Conservation (phyloP, 2,888 invertebrate genomes). For the Perizoma flavofasciatum region DNA sequence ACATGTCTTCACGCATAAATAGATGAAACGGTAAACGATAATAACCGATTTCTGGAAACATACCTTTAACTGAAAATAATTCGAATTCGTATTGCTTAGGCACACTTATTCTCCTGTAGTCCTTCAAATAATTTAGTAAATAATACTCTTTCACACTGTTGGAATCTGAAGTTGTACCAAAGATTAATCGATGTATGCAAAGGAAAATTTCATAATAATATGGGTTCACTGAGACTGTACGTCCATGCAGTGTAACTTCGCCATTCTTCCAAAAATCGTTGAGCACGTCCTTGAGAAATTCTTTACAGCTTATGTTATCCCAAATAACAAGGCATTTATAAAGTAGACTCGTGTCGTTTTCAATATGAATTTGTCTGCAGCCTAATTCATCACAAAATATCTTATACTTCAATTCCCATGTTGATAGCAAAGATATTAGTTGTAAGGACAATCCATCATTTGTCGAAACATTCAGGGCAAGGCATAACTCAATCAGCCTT, state of each 20-base stretch:
- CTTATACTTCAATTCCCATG: slow-evolving; percentile 74
- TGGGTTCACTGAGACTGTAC: slow-evolving; percentile 71
- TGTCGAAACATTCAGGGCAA: slow-evolving; percentile 63
- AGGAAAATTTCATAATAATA: slow-evolving; percentile 78
- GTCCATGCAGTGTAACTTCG: slow-evolving; percentile 74
- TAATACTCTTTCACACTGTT: slow-evolving; percentile 70
- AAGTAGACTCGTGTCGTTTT: slow-evolving; percentile 59
- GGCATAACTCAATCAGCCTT: slow-evolving; percentile 64
- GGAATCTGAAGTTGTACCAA: slow-evolving; percentile 54
- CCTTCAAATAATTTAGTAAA: slow-evolving; percentile 72
- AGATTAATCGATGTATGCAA: slow-evolving; percentile 71
- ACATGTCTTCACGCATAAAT: slow-evolving; percentile 78
- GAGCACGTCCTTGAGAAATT: slow-evolving; percentile 67
- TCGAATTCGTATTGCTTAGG: slow-evolving; percentile 80
- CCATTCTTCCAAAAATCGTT: slow-evolving; percentile 79
- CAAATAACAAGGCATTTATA: slow-evolving; percentile 66
- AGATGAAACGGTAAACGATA: slow-evolving; percentile 77
- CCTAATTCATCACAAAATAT: slow-evolving; percentile 60
- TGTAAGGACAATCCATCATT: slow-evolving; percentile 74
- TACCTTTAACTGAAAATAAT: slow-evolving; percentile 76
- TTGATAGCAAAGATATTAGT: slow-evolving; percentile 66
- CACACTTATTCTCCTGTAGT: slow-evolving; percentile 67
- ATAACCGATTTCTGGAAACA: slow-evolving; percentile 79
- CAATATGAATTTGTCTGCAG: slow-evolving; percentile 55
- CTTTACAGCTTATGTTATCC: slow-evolving; percentile 72